Conservation (phyloP, 2,113 vertebrate species). For the Trematocara stigmaticum region DNA sequence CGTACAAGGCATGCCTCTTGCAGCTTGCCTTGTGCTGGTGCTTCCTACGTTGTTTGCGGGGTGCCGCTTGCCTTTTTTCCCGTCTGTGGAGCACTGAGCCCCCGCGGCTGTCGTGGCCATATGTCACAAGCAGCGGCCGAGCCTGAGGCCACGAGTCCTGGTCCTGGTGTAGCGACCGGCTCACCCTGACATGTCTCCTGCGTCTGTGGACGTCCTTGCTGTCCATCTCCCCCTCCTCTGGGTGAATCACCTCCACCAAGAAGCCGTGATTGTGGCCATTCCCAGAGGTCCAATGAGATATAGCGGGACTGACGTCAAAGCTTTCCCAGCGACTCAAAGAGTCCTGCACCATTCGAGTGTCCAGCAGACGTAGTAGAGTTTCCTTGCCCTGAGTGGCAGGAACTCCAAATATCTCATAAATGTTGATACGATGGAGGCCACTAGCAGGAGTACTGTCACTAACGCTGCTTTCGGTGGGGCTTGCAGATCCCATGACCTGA, state of each 20-base stretch:
- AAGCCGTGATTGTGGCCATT: slow-evolving; percentile 89
- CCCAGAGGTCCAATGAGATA: slow-evolving; percentile 88
- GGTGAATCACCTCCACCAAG: slow-evolving; percentile 91
- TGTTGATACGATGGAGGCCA: slow-evolving; percentile 92
- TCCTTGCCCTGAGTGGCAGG: slow-evolving; percentile 71
- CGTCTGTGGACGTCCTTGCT: slow-evolving; percentile 72
- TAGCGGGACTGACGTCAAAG: slow-evolving; percentile 93
- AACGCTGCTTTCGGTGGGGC: slow-evolving; percentile 66
- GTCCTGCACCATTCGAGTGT: slow-evolving; percentile 93
- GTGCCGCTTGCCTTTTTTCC: slow-evolving; percentile 85
- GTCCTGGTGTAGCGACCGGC: slow-evolving; percentile 90
- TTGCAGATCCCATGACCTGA: slow-evolving; percentile 77
- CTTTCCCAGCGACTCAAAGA: slow-evolving; percentile 93
- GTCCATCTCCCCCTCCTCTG: slow-evolving; percentile 70
- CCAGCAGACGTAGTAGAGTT: slow-evolving; percentile 88
- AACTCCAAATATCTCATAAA: slow-evolving; percentile 93
- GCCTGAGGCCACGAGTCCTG: slow-evolving; percentile 88
- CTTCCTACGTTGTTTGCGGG: slow-evolving; percentile 86
- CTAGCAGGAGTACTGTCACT: slow-evolving; percentile 61
- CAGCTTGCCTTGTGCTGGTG: slow-evolving; percentile 89
- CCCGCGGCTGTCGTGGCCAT: slow-evolving; percentile 91
- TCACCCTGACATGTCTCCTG: slow-evolving; percentile 89
- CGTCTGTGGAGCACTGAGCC: slow-evolving; percentile 86
- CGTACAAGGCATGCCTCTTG: slow-evolving; percentile 90
- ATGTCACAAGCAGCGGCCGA: slow-evolving; percentile 92